Evolutionary conservation across 2,113 vertebrate genomes (phyloP), one percentile per base, ranked within the genome.

Genomic region (Pipa parva): DNA sequence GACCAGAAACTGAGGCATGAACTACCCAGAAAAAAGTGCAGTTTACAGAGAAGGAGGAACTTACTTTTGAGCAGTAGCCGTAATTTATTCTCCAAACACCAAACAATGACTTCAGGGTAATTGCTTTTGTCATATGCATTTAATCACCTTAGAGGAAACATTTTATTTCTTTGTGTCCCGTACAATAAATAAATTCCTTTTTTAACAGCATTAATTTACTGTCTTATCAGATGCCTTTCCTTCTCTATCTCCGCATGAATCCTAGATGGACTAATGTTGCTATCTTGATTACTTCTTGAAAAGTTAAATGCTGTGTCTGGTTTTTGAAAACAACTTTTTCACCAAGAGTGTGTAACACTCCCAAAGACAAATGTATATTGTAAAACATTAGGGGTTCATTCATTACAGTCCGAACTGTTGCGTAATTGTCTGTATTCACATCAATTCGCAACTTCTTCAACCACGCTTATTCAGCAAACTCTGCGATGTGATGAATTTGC

Each of bases 81-180:
- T 42, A 42, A 42, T 42, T 15, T 42, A 42, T 42, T 42, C 17
- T 18, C 17, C 39, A 42, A n/a, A 25, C 37, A 25, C 51, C 63
- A 46, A 57, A 65, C 52, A 65, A 57, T 57, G 45, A 37, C 39
- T 55, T 56, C 37, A 45, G 27, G 29, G 37, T 65, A 57, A 65
- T 65, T 65, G 63, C 37, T 45, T 65, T 65, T 65, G 36, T 54
- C 31, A 29, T 25, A 65, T 65, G 57, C 42, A 65, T 33, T 39
- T 56, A 65, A 65, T 65, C 63, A 52, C 63, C n/a, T n/a, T n/a
- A n/a, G n/a, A n/a, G n/a, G n/a, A n/a, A 49, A 49, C 46, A 56
- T 20, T 65, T 65, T 52, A 56, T 52, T 65, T 65, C 37, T 56
- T 57, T 65, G 52, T 65, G 63, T 21, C 9, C 52, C 57, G 63